Base-by-base conservation (phyloP, 2,113 vertebrate species). In the Cardinalis cardinalis region DNA sequence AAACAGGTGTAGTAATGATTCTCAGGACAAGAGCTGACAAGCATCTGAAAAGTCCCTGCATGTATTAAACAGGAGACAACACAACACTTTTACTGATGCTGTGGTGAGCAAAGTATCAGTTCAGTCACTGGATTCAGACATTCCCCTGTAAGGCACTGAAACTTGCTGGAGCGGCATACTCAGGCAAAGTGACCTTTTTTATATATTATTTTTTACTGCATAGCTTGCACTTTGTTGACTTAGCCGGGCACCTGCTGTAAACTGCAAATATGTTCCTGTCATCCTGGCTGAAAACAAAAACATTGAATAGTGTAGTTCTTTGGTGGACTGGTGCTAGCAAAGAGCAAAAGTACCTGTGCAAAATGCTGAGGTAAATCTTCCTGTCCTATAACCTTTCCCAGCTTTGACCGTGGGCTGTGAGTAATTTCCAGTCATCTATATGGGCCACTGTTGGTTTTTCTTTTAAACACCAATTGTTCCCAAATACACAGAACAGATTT, bases 161-260 rank as follows among this genome's bases (percentile, higher is more conserved):
- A 94, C 94, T 93, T 92, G 92, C 94, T 95, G 84, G 90, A 95
- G 90, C 7, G 77, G 92, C 95, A 92, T 69, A 90, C 80, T 48
- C 84, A 65, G 73, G 66, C 92, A 95, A 95, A 95, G 93, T 96
- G 88, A 96, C 95, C 93, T 95, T 94, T 89, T 93, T 90, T 94
- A 82, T 90, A 63, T 76, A 73, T 96, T 93, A 75, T 87, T 93
- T 95, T 86, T 92, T 93, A 91, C 87, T 93, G 79, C 92, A 93
- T 66, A 85, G 81, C 83, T 95, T 93, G 91, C 92, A 86, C 69
- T 94, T 94, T 86, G 56, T 89, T 92, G 95, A 92, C 82, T 95
- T 94, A 71, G 71, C 94, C 55, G 53, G 87, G 91, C 94, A 96
- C 87, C 94, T 95, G 95, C 94, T 95, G 84, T 94, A 93, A 94